These are phyloP conservation scores for Hypsibius dujardini DNA, from an alignment of 1,140 invertebrate species.

Conservation along the genomic window DNA sequence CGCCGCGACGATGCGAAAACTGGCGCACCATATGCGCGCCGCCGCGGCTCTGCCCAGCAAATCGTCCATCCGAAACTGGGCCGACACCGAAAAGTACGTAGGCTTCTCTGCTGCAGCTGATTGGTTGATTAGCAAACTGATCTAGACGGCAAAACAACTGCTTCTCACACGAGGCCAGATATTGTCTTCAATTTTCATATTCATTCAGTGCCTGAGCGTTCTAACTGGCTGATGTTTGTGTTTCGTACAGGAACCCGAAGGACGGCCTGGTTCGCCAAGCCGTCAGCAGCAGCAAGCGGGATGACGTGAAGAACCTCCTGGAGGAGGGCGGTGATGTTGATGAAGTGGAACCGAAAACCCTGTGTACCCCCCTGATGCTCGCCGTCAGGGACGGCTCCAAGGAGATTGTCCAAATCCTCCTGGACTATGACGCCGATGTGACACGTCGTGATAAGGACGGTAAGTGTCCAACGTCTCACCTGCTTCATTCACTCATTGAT, in stretches of 20 bases:
- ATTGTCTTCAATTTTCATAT: too few relatives aligned
- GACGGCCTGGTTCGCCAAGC: constrained; percentile 15
- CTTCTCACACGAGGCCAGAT: too few relatives aligned
- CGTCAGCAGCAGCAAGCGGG: background rate
- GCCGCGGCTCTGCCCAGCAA: constrained; percentile 15
- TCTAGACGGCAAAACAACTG: too few relatives aligned
- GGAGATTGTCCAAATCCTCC: constrained; percentile 16
- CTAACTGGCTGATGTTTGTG: background rate
- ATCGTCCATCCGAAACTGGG: background rate
- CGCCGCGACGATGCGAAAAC: constrained; percentile 14
- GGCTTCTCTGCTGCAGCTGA: background rate
- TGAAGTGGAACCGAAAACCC: constrained; percentile 15
- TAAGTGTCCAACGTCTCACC: background rate
- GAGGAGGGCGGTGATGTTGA: constrained; percentile 15
- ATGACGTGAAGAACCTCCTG: constrained; percentile 14
- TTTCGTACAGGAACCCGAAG: constrained; percentile 11
- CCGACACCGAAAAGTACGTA: constrained; percentile 11
- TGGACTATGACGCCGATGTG: constrained; percentile 15
- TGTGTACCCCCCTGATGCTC: constrained; percentile 16
- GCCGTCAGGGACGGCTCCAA: constrained; percentile 8
- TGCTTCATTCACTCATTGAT: too few relatives aligned
- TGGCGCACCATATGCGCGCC: constrained; percentile 14
- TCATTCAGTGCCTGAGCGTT: too few relatives aligned
- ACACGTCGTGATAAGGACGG: constrained; percentile 15
- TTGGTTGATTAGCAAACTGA: too few relatives aligned